Conservation (phyloP, 53 echinoderm and acorn worm genomes). For the Paracentrotus lividus region DNA sequence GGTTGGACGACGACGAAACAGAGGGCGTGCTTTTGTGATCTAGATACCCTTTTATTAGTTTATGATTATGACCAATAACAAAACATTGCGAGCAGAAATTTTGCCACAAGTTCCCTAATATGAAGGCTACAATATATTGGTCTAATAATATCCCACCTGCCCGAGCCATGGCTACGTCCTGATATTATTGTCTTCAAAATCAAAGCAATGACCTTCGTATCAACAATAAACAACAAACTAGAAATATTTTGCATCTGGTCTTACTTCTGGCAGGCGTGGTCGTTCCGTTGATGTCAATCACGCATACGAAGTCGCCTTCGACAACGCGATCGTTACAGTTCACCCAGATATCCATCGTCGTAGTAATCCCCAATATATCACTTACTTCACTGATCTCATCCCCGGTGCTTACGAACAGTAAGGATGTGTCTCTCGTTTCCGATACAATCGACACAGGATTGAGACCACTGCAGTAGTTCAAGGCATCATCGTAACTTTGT, state of each 20-base stretch:
- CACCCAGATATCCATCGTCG: neutral
- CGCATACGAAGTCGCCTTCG: slow-evolving; percentile 32
- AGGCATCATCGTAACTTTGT: neutral
- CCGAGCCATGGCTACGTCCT: no score
- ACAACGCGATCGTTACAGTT: slow-evolving; percentile 3
- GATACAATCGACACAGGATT: neutral
- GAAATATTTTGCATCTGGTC: neutral
- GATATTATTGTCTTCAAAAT: no score
- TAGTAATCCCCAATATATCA: neutral
- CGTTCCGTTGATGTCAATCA: neutral
- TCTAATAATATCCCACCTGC: no score
- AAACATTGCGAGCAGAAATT: no score
- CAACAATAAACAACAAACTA: no score
- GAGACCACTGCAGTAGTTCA: neutral
- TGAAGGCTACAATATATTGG: no score
- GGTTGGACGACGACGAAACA: no score
- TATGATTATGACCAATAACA: no score
- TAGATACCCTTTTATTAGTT: no score
- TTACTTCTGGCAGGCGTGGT: neutral
- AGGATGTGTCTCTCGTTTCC: neutral
- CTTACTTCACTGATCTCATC: slow-evolving; percentile 17
- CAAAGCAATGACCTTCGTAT: no score
- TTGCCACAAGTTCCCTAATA: no score
- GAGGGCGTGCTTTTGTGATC: no score
- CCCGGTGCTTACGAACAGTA: slow-evolving; percentile 10